These are phyloP conservation scores for Nemotelus nigrinus DNA, from an alignment of 2,888 invertebrate genomes.

Conservation along the genomic window DNA sequence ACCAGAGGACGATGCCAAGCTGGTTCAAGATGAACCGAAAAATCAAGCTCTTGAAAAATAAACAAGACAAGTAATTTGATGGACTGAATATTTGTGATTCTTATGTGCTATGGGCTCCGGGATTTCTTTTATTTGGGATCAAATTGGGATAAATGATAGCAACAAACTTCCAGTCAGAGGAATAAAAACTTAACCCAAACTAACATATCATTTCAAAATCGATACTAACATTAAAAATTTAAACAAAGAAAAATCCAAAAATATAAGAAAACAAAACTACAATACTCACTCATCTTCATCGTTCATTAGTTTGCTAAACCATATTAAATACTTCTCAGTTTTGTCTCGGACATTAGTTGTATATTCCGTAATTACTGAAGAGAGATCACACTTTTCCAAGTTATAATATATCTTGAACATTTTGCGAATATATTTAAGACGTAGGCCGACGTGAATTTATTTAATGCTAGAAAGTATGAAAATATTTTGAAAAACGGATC, in stretches of 20 bases:
- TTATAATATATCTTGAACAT: neutral
- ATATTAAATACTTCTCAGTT: conserved; percentile 26
- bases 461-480: neutral
- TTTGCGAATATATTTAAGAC: neutral
- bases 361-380: no score
- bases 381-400: no score
- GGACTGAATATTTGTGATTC: conserved; percentile 35
- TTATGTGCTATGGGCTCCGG: conserved; percentile 9
- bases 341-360: neutral
- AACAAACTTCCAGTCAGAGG: no score
- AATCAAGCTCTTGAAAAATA: neutral
- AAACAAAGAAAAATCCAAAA: no score
- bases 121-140: neutral
- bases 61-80: neutral
- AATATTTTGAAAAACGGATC: conserved; percentile 16
- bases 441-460: neutral
- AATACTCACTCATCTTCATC: conserved; percentile 39
- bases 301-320: conserved; percentile 27
- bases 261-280: conserved; percentile 32
- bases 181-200: neutral
- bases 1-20: neutral
- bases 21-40: conserved; percentile 1
- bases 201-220: neutral
- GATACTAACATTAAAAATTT: neutral
- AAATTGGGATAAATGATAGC: no score